Evolutionary conservation across 2,113 vertebrate genomes (phyloP), one percentile per base, ranked within the genome.

Genomic region (Syngnathus scovelli): DNA sequence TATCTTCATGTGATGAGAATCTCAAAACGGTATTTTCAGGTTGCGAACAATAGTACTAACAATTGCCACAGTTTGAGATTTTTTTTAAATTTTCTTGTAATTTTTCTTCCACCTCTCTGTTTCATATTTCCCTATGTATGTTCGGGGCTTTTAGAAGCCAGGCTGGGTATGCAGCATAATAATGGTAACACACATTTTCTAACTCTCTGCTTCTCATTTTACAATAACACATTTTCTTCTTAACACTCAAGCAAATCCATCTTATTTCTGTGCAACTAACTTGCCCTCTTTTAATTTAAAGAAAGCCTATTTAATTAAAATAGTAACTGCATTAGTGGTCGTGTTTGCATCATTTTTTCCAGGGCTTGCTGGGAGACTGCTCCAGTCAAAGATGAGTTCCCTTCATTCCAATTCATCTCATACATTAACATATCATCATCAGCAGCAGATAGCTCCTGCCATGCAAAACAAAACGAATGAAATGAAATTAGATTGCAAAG

Each of bases 351-450:
- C 61, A 62, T 72, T 77, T 70, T 64, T 72, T 61, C 27, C 70
- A 67, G 39, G 61, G 43, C 4, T 52, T 66, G 41, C 63, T 49
- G 62, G 61, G 74, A 66, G 58, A 77, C 27, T 73, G 21, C 15
- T 60, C 21, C 75, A 76, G 71, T 80, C 80, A 87, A 86, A 86
- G 76, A 86, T 78, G 66, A 79, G 73, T 78, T 66, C 65, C 61
- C 49, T 13, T 13, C 63, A 76, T 76, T 18, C 27, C 68, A 36
- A 74, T 79, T 74, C 71, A 80, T 75, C 67, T 59, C 49, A 61
- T 68, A 41, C 65, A 10, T 73, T 67, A 36, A 73, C 68, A 76
- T 65, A 63, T 76, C 55, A 75, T 36, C 62, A 67, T 76, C 51
- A 75, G 36, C 62, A 67, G 69, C 63, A 80, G 62, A 62, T 39